These are phyloP conservation scores for Campoletis sonorensis DNA, from an alignment of 1,140 invertebrate species.

Conservation along the genomic window DNA sequence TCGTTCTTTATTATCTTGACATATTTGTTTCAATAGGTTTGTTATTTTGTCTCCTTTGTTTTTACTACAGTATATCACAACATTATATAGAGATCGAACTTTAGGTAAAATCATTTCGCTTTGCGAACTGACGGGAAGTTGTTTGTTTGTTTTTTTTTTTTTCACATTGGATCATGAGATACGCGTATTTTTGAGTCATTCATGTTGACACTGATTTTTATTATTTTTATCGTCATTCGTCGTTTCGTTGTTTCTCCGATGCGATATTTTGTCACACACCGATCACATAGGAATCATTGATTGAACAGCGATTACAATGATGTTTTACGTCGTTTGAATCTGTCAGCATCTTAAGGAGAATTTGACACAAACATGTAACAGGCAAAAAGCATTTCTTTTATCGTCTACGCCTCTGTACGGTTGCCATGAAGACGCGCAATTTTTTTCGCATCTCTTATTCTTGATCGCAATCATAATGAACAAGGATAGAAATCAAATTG, in stretches of 20 bases:
- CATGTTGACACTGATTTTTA: conserved; percentile 10
- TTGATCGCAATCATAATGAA: conserved; percentile 4
- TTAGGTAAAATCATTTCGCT: conserved; percentile 67
- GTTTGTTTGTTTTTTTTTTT: conserved; percentile 33
- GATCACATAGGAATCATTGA: background rate
- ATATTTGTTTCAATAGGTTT: conserved; percentile 18
- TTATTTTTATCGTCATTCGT: background rate
- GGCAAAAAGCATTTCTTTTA: background rate
- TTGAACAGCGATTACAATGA: background rate
- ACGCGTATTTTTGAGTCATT: conserved; percentile 22
- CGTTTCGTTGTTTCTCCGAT: conserved; percentile 12
- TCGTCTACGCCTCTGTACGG: background rate
- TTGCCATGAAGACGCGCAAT: conserved; percentile 16
- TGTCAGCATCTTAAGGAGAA: background rate
- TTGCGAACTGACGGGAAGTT: conserved; percentile 49
- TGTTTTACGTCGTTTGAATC: background rate
- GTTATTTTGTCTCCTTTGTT: conserved; percentile 54
- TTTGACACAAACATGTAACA: background rate
- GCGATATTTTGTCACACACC: background rate
- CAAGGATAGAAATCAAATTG: conserved; percentile 7
- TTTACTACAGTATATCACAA: conserved; percentile 71
- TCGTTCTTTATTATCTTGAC: conserved; percentile 28
- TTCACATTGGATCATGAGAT: conserved; percentile 35
- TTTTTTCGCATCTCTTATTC: background rate
- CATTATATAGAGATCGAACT: conserved; percentile 71